phyloP scores from a whole-genome alignment of 2,888 invertebrate species.

The Aphrophora alni region DNA sequence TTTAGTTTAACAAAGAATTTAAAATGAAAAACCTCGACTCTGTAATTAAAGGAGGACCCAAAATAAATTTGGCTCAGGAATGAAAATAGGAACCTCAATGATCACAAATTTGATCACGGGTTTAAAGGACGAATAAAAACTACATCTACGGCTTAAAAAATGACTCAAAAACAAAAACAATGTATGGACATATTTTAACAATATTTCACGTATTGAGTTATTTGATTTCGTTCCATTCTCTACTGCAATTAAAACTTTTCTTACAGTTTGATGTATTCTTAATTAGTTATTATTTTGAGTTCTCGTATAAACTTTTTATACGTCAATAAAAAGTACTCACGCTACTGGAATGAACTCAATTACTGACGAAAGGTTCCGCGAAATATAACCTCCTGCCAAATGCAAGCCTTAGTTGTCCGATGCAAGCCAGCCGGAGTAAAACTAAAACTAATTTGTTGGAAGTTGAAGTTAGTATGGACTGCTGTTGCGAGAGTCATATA shows the following conservation, averaged over 20 bases:
- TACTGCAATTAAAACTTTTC: background rate
- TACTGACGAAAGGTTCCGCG: background rate
- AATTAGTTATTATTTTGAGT: background rate
- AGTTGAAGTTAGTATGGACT: background rate
- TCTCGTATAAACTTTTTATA: background rate
- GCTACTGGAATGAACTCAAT: background rate
- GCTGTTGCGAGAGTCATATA: background rate
- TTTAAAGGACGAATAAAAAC: too few species aligned
- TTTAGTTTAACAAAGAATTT: too few species aligned
- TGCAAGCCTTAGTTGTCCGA: background rate
- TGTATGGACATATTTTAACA: too few species aligned
- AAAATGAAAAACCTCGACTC: too few species aligned
- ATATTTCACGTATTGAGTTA: too few species aligned
- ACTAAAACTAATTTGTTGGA: background rate
- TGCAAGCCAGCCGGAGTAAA: background rate
- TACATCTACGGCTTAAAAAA: background rate
- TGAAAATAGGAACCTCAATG: too few species aligned
- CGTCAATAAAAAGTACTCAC: background rate
- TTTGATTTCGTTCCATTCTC: too few species aligned
- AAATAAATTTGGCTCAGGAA: too few species aligned
- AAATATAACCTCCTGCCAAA: background rate
- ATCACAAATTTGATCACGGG: too few species aligned
- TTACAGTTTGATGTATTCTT: background rate
- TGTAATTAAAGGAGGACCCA: too few species aligned
- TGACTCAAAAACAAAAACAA: too few species aligned